Percentiles rank a stretch among this genome's conserved stretches.
These are phyloP conservation scores for Ictalurus punctatus DNA, from an alignment of 2,113 vertebrate genomes.

Conservation along the genomic window DNA sequence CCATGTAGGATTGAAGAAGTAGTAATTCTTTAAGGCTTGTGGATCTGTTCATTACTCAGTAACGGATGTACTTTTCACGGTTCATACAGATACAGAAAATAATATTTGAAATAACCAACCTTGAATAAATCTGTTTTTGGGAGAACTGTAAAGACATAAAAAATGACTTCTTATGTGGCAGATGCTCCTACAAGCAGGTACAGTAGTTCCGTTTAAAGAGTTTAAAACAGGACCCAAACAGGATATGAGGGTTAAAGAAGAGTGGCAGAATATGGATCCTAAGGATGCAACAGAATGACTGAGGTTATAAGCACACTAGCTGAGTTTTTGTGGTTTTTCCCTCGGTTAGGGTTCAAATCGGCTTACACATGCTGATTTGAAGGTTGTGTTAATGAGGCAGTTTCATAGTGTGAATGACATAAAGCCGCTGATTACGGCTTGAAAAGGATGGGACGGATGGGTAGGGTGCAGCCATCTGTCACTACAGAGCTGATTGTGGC, in stretches of 20 bases:
- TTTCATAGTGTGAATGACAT: slow-evolving; percentile 2
- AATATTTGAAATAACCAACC: not conserved
- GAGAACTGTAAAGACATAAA: not conserved
- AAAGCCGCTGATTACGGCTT: not conserved
- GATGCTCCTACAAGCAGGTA: not conserved
- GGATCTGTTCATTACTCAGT: not conserved
- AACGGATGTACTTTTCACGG: not conserved
- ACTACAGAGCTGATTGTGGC: not conserved
- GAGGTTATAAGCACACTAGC: not conserved
- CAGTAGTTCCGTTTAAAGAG: not conserved
- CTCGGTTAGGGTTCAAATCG: not conserved
- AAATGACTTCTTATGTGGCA: not conserved
- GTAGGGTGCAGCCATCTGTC: slow-evolving; percentile 16
- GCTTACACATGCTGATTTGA: not conserved
- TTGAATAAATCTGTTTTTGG: not conserved
- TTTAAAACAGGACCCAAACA: not conserved
- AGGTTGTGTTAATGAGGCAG: not conserved
- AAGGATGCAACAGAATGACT: not conserved
- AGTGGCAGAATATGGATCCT: not conserved
- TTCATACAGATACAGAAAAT: not conserved
- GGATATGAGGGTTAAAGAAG: not conserved
- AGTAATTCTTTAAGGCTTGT: too few species aligned
- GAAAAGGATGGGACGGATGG: not conserved
- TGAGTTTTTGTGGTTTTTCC: not conserved
- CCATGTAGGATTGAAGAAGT: not conserved